Base-by-base conservation (phyloP, 2,888 invertebrate genomes). In the Corbicula japonica region DNA sequence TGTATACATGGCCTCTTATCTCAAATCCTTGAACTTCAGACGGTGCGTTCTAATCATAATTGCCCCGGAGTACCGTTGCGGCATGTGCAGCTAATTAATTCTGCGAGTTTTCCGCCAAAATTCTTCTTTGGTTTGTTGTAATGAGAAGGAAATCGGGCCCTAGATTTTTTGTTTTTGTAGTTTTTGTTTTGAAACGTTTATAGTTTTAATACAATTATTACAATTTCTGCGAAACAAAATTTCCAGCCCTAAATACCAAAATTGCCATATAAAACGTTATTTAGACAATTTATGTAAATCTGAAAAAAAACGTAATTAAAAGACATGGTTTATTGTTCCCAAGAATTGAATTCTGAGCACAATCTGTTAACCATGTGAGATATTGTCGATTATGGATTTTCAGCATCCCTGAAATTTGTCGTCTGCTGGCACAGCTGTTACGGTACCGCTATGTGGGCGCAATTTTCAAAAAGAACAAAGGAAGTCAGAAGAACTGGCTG, bases 61-160 rank as follows among this genome's bases (percentile, higher is more conserved):
- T 73, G 54, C 48, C 38, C 21, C 6, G 28, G 48, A 54, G 54
- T 58, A 73, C 72, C 72, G 54, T 69, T 63, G 76, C 76, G 63
- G n/a, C 76, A 76, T 70, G 63, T 69, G 76, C 70, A 46, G 48
- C 60, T 69, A 63, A 76, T 76, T 76, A 66, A 66, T 52, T 52
- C 54, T 54, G n/a, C 35, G 26, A 56, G 35, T 66, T 34, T 56
- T 38, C 54, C 66, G 66, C 66, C 66, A 66, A 66, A 66, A 54
- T 34, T 38, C n/a, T 66, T 35, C 66, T 30, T 32, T 38, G 30
- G 41, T 66, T 50, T 35, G 52, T 66, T 66, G 66, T 66, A 41
- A 26, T 28, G 66, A 35, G n/a, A 21, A 54, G 41, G 32, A 54
- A 52, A 41, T 65, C 50, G 65, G n/a, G n/a, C n/a, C n/a, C n/a